Evolutionary conservation across 2,113 vertebrate species (phyloP), one percentile per base, ranked within the genome.

Genomic region (Sterrhoptilus dennistouni): DNA sequence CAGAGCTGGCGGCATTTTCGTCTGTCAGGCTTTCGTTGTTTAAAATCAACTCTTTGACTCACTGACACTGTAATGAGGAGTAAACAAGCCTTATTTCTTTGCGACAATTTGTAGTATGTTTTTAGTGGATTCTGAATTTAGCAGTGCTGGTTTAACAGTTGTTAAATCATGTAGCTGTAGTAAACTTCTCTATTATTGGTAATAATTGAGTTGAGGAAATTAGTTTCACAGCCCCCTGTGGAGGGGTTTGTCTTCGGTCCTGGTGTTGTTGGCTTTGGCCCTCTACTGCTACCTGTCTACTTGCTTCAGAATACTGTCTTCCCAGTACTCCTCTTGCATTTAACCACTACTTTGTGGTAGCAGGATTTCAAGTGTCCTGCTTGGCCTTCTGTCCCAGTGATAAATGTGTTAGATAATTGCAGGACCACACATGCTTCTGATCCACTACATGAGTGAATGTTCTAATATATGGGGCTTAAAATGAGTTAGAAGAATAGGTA

Each of bases 11-110:
- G 1, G 81, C 56, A 21, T 91, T 94, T 88, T 93, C 20, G 84
- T 69, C 83, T 95, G 79, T 92, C 82, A 86, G 84, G 85, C 95
- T 94, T 96, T 95, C 94, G 93, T 96, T 92, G 95, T 93, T 91
- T 56, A 54, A 88, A 81, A 95, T 96, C 74, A 95, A 9, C 63
- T 90, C 78, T 90, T 91, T 86, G 90, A 80, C 92, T 94, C 63
- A 40, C 71, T 95, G 95, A 83, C 76, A 52, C 68, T 66, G 71
- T 95, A 93, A 94, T 86, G 56, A 95, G 79, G 24, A 91, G 56
- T 96, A 96, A 97, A 96, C 87, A 95, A 96, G 60, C 60, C 76
- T 56, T 74, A 8, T 88, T 97, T 94, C 68, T 94, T 81, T 71
- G 28, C 8, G 3, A 66, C 68, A 70, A 87, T 96, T 96, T 94